Evolutionary conservation across 2,888 invertebrate genomes (phyloP), one percentile per base, ranked within the genome.

Genomic region (Scaptomyza reducta): DNA sequence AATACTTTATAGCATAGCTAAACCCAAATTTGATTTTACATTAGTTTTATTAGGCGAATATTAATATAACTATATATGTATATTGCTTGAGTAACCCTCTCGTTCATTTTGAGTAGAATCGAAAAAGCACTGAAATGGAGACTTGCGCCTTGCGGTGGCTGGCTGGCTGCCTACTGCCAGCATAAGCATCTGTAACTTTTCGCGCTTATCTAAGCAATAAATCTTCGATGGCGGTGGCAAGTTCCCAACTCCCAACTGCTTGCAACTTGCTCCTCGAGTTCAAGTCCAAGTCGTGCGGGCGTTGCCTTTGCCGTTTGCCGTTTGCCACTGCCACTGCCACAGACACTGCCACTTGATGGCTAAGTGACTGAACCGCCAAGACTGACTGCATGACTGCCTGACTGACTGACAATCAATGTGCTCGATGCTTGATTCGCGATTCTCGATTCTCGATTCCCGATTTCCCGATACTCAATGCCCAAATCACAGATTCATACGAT

Each of bases 111-210:
- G 40, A 61, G 55, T 38, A 47, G 77, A 76, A 63, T 75, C 63
- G 74, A 59, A 78, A 84, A 78, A 84, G 63, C 77, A 61, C 70
- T 67, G 70, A 80, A 61, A 60, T 59, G 35, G 68, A 70, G 71
- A 74, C 40, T 40, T 67, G 70, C 77, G 69, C 62, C 81, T 80
- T 55, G 87, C 84, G 60, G 88, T 83, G 87, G 81, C 38, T 38
- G 84, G 40, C 40, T 40, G 84, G 40, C 40, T 40, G 40, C 40
- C 77, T 59, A 74, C 74, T 89, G 89, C 63, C 74, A 88, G 89
- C 90, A 84, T 89, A 89, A 87, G 90, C 89, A 89, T 90, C 90
- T 89, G 89, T 90, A 89, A 87, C 88, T 89, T 90, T 90, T 89
- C 78, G 82, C 82, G 87, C 88, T 89, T 89, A 89, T 89, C 90